Evolutionary conservation across 2,888 invertebrate genomes (phyloP).

Genomic region (Phytoseiulus persimilis): DNA sequence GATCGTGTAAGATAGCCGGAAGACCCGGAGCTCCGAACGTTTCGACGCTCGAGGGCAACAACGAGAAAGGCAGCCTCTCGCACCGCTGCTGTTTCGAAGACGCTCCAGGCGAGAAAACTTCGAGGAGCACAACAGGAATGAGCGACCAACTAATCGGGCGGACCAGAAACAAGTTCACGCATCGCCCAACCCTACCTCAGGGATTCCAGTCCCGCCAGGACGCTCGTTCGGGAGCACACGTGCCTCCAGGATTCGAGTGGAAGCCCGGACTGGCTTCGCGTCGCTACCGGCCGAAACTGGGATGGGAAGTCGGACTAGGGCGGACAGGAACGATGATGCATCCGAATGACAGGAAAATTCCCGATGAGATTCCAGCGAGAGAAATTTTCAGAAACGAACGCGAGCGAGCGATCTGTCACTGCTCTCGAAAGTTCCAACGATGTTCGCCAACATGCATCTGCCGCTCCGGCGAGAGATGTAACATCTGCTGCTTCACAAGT

Average conservation of each 20-base stretch:
- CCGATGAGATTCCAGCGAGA: no score
- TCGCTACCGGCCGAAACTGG: no score
- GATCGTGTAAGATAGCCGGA: no score
- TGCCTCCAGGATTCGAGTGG: neutral
- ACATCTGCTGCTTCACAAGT: neutral
- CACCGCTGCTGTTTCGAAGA: neutral
- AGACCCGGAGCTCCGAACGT: no score
- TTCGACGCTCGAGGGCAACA: neutral
- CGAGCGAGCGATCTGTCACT: neutral
- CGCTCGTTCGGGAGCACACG: neutral
- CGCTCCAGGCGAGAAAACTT: neutral
- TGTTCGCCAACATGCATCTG: neutral
- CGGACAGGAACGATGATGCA: no score
- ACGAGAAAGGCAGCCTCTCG: neutral
- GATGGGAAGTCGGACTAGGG: no score
- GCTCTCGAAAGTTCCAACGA: neutral
- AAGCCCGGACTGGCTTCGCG: no score
- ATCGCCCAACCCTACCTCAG: neutral
- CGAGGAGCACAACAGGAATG: neutral
- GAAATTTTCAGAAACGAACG: no score
- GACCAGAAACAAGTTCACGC: neutral
- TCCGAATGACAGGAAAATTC: no score
- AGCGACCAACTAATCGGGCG: neutral
- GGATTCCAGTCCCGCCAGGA: neutral
- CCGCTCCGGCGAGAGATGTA: neutral